These are phyloP conservation scores for Clarias fuscus DNA, from an alignment of 2,797 vertebrate species.

Conservation along the genomic window DNA sequence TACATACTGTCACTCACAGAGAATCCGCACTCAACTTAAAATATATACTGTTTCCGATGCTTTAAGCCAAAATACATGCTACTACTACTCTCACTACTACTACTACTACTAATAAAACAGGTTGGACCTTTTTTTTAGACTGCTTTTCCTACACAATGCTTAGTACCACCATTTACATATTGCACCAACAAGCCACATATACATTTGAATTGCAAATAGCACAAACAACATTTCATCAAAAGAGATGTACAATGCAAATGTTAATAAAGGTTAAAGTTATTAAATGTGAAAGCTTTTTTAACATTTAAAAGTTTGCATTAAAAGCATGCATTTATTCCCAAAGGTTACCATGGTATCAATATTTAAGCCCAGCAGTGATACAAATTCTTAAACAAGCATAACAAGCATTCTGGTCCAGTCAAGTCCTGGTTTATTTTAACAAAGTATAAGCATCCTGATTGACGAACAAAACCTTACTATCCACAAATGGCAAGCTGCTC, in stretches of 20 bases:
- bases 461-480: neutral
- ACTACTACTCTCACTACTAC: no score
- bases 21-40: neutral
- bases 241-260: neutral
- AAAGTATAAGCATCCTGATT: neutral
- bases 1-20: neutral
- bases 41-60: neutral
- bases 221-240: neutral
- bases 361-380: neutral
- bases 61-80: neutral
- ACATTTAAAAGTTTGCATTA: neutral
- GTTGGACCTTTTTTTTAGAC: neutral
- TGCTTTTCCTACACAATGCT: neutral
- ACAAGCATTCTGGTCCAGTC: neutral
- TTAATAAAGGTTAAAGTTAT: neutral
- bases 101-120: neutral
- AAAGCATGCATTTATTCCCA: neutral
- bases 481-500: no score
- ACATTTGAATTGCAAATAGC: conserved; percentile 59
- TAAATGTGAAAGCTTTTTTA: neutral
- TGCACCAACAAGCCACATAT: conserved; percentile 2
- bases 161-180: conserved; percentile 43
- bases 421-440: neutral
- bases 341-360: neutral
- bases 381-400: neutral